Percentiles rank a stretch among this genome's conserved stretches.
Evolutionary conservation across 2,113 vertebrate species (phyloP).

Genomic region (Dipodomys merriami): DNA sequence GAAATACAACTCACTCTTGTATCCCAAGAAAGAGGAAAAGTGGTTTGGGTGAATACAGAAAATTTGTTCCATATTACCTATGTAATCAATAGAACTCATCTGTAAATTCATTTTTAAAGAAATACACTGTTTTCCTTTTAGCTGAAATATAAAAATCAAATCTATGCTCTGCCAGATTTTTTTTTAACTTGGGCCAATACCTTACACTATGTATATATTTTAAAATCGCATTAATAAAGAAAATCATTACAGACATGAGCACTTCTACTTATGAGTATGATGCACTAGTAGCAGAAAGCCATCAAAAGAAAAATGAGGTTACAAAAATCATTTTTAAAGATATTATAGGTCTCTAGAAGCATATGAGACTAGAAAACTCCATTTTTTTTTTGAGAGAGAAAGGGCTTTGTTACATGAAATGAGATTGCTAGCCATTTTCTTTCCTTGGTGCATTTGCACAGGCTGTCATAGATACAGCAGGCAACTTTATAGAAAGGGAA

Average conservation of each 20-base stretch:
- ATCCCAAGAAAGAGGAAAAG: neutral
- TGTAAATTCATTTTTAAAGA: slow-evolving; percentile 43
- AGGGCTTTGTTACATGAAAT: neutral
- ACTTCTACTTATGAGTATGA: neutral
- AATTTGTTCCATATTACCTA: neutral
- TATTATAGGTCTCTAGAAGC: neutral
- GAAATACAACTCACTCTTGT: neutral
- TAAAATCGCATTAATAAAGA: neutral
- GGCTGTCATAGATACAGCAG: neutral
- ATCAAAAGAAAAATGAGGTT: neutral
- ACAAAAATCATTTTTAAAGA: neutral
- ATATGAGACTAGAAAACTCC: neutral
- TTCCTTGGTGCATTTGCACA: neutral
- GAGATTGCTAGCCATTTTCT: neutral
- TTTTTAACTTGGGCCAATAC: slow-evolving; percentile 5
- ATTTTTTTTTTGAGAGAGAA: neutral
- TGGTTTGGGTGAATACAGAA: neutral
- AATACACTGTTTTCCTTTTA: slow-evolving; percentile 28
- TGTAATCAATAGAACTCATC: neutral
- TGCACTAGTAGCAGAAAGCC: neutral
- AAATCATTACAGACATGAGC: neutral
- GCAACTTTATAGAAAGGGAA: neutral
- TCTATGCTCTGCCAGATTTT: neutral
- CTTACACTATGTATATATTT: neutral
- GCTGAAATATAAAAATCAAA: slow-evolving; percentile 35